Percentiles rank a stretch among this genome's conserved stretches.
Evolutionary conservation across 2,797 vertebrate genomes (phyloP).

Genomic region (Cossypha dichroa): DNA sequence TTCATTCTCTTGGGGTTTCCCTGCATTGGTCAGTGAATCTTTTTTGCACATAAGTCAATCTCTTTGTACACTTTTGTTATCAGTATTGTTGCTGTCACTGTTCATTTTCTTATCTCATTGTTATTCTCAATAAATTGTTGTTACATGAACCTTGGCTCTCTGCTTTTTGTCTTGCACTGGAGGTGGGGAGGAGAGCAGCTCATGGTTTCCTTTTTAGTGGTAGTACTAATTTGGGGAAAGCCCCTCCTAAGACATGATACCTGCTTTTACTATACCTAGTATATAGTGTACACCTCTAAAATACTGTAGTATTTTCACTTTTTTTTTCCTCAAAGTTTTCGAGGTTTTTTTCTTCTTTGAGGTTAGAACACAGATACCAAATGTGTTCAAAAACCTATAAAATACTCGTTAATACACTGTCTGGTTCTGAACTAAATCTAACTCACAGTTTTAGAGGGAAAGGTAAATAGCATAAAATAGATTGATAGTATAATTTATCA

Average conservation of each 20-base stretch:
- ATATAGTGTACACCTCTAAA: not conserved
- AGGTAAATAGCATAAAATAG: not conserved
- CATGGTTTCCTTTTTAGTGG: not conserved
- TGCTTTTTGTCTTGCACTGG: not conserved
- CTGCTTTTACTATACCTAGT: not conserved
- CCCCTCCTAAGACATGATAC: too few relatives aligned
- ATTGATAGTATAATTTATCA: not conserved
- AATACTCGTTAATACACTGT: not conserved
- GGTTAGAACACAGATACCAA: not conserved
- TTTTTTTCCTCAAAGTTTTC: not conserved
- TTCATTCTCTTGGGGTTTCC: too few relatives aligned
- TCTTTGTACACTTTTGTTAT: not conserved
- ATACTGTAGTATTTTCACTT: not conserved
- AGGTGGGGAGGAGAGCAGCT: accelerated
- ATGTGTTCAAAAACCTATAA: not conserved
- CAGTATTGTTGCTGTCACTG: not conserved
- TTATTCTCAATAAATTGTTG: not conserved
- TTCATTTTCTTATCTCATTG: not conserved
- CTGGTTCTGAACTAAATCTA: not conserved
- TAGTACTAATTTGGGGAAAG: not conserved
- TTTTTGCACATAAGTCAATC: accelerated
- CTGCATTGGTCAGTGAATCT: not conserved
- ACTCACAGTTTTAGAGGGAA: not conserved
- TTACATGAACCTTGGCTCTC: not conserved
- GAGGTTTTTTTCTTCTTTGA: not conserved